Base-by-base conservation (phyloP, 1,140 invertebrate genomes). In the Plutomurus gul region DNA sequence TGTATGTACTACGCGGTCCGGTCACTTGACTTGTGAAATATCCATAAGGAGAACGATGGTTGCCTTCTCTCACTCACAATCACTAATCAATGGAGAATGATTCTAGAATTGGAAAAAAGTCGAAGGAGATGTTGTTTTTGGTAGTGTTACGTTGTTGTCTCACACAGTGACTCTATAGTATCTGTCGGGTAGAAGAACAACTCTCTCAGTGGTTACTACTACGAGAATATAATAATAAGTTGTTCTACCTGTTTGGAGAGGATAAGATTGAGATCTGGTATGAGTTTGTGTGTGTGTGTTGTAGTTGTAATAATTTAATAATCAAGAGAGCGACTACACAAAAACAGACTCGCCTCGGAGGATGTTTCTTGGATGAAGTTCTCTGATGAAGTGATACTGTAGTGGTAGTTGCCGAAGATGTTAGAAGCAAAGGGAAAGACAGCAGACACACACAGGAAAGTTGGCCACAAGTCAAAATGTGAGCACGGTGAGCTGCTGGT, bases 391-490 rank as follows among this genome's bases (percentile, higher is more conserved):
- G 56, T 65, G 56, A 65, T 65, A n/a, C n/a, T n/a, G n/a, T n/a
- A 65, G 56, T 65, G 56, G 4, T 65, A n/a, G 56, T 65, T 33
- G 56, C 56, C 56, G 56, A 65, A 36, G 56, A 65, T 65, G 25
- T 30, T 6, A 65, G 56, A 33, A 25, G 11, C 16, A 51, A 27
- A 20, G 22, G 25, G 51, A 65, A 30, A 30, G 56, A 65, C 30
- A 65, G 27, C 30, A 65, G 56, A 65, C 56, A 33, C 25, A 27
- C 27, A 65, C n/a, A 65, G 27, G 47, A 51, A n/a, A 65, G 30
- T 65, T 65, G 56, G 56, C 56, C 56, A 65, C 56, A 65, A 65
- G 56, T 65, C 56, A 65, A 65, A 65, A 65, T 65, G 25, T n/a
- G n/a, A n/a, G 13, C 36, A 33, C 1, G 7, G n/a, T 13, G 39